Evolutionary conservation across 2,797 vertebrate genomes (phyloP), one percentile per base, ranked within the genome.

Genomic region (Aulostomus chinensis): DNA sequence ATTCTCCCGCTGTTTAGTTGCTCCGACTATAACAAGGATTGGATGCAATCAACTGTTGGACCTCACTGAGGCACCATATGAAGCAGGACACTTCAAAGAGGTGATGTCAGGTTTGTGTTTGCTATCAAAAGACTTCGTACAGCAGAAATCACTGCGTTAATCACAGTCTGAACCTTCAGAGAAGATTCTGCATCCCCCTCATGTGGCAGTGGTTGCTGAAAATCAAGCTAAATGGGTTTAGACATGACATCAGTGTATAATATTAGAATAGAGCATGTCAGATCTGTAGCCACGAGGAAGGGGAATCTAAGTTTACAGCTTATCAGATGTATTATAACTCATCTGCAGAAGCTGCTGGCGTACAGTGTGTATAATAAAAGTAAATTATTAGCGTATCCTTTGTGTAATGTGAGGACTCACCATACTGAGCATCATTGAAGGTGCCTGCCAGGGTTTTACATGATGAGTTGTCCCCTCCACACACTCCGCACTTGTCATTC

Each of bases 401-500:
- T 3, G n/a, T 49, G 50, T 42, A 31, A 68, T 39, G n/a, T 32
- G 1, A 1, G 9, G 36, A 68, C 88, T 84, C 85, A 98, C 97
- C 97, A 43, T 98, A 99, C 68, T 80, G 95, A 68, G 94, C 94
- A 35, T 92, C 94, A 74, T 93, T 97, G 87, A 98, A 99, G 73
- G 93, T 93, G 39, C 97, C 97, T 16, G 90, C 75, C 74, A 94
- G 76, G 17, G 94, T 96, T 83, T 89, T 95, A 81, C 97, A 99
- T 0, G 95, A 98, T 0, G 97, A 98, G 81, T 96, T 94, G 84
- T 99, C 96, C 14, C 97, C 97, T 4, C 95, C 96, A 55, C 97
- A 99, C 47, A 98, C 93, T 4, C 97, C 97, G 54, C 97, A 99
- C 76, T 95, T 97, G 88, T 99, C 96, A 80, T 92, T 93, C 78